phyloP scores from a whole-genome alignment of 2,888 invertebrate genomes.

The Masnerella sp. region DNA sequence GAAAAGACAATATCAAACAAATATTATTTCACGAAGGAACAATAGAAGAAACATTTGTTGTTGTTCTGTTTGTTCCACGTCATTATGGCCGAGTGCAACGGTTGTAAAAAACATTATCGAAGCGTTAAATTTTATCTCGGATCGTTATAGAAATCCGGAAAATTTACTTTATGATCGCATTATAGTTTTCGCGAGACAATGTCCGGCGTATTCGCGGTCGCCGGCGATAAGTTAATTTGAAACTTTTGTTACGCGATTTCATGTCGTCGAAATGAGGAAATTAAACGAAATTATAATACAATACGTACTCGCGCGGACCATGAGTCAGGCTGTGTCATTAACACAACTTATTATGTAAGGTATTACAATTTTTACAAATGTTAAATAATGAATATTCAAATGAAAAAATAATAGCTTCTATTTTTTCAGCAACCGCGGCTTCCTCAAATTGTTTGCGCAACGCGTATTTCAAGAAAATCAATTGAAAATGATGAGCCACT shows the following conservation, averaged over 20 bases:
- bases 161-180: constrained; percentile 9
- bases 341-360: constrained; percentile 40
- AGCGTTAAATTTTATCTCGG: constrained; percentile 11
- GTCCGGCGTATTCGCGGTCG: neutral
- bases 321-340: constrained; percentile 46
- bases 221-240: constrained; percentile 6
- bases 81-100: too few species aligned
- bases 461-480: neutral
- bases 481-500: neutral
- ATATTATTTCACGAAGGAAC: too few species aligned
- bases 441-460: constrained; percentile 4
- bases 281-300: constrained; percentile 35
- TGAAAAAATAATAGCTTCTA: constrained; percentile 23
- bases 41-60: too few species aligned
- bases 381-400: constrained; percentile 36
- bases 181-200: constrained; percentile 4
- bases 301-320: constrained; percentile 2
- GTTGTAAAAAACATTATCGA: too few species aligned
- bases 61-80: too few species aligned
- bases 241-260: constrained; percentile 5
- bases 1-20: too few species aligned
- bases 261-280: constrained; percentile 29
- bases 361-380: constrained; percentile 37
- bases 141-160: neutral
- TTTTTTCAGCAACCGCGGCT: constrained; percentile 4